Evolutionary conservation across 2,888 invertebrate genomes (phyloP).

Genomic region (Amaurobius ferox): DNA sequence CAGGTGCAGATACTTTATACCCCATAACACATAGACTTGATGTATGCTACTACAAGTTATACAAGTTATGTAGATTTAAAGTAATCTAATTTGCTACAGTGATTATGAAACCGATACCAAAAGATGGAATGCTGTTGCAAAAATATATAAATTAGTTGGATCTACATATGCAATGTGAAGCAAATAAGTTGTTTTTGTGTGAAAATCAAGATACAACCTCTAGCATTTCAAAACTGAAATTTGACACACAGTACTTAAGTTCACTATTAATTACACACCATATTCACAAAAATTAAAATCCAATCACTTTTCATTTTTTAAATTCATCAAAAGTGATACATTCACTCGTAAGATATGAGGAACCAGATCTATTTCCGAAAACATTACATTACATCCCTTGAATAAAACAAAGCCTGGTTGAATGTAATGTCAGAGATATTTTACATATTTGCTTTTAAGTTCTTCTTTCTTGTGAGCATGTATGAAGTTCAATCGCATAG

Average conservation of each 20-base stretch:
- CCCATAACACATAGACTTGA: too few species aligned
- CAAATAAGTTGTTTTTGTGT: not conserved
- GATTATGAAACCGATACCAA: too few species aligned
- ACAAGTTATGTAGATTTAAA: too few species aligned
- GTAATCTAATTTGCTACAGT: too few species aligned
- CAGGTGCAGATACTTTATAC: too few species aligned
- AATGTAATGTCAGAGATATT: too few species aligned
- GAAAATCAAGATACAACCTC: constrained; percentile 5
- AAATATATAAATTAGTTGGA: too few species aligned
- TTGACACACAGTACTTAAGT: not conserved
- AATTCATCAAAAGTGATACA: not conserved
- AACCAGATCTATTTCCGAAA: constrained; percentile 11
- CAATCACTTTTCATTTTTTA: not conserved
- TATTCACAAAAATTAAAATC: not conserved
- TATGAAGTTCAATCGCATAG: not conserved
- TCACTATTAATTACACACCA: not conserved
- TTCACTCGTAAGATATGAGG: not conserved
- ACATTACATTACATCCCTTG: not conserved
- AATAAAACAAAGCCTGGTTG: not conserved
- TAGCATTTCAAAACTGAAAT: not conserved
- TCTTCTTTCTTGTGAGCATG: not conserved
- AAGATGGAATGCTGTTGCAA: too few species aligned
- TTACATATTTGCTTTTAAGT: too few species aligned
- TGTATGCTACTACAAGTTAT: too few species aligned
- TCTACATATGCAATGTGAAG: too few species aligned